These are phyloP conservation scores for Copsychus sechellarum DNA, from an alignment of 2,113 vertebrate species.

Conservation along the genomic window DNA sequence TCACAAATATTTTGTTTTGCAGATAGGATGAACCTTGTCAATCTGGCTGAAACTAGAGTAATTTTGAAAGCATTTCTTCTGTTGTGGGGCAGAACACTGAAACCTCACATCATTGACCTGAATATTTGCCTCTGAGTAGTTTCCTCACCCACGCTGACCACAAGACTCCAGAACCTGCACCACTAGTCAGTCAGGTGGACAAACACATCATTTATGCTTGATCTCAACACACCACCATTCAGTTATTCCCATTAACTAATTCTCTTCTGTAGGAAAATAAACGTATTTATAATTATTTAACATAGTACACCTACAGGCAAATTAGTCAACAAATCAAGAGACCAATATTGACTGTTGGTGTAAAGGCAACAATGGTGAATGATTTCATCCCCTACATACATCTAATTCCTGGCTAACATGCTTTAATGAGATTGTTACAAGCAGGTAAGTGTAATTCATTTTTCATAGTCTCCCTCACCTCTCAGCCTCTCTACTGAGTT, in stretches of 20 bases:
- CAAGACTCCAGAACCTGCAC: background rate
- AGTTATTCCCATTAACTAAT: background rate
- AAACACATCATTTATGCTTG: background rate
- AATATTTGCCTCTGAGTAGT: background rate
- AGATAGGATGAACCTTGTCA: background rate
- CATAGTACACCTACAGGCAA: background rate
- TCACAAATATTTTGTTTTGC: background rate
- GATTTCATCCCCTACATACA: background rate
- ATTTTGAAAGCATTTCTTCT: background rate
- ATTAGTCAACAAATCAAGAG: background rate
- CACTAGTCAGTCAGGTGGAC: background rate
- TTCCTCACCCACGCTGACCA: background rate
- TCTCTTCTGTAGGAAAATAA: background rate
- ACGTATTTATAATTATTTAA: background rate
- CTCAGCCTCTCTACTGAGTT: background rate
- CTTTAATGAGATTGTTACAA: background rate
- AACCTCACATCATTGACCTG: background rate
- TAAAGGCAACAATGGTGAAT: background rate
- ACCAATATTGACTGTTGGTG: background rate
- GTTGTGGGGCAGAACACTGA: background rate
- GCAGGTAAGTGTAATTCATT: background rate
- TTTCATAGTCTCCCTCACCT: constrained; percentile 17
- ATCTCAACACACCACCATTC: background rate
- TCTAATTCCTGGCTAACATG: background rate
- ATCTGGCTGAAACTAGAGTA: background rate